Conservation (phyloP, 2,888 invertebrate genomes). For the Leptinotarsa peninsularis region DNA sequence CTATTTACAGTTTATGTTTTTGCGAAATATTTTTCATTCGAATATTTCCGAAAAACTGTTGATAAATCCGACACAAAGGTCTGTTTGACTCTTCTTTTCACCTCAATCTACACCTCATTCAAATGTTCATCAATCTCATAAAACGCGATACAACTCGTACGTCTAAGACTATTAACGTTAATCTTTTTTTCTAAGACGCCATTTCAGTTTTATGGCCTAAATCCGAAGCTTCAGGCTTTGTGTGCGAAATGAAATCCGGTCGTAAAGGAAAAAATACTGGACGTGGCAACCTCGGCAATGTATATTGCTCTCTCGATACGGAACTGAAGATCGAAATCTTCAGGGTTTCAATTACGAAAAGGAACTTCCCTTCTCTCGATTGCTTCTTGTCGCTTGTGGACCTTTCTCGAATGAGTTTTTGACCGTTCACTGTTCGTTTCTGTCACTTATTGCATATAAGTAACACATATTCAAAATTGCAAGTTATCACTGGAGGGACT, state of each 20-base stretch:
- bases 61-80: too few species aligned
- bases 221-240: slow-evolving; percentile 1
- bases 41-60: too few species aligned
- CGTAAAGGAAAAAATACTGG: slow-evolving; percentile 19
- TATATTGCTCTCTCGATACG: slow-evolving; percentile 15
- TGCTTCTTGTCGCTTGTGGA: slow-evolving; percentile 10
- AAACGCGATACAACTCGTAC: not conserved
- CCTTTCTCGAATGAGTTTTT: not conserved
- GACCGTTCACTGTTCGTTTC: not conserved
- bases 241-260: slow-evolving; percentile 12
- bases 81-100: too few species aligned
- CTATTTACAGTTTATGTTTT: too few species aligned
- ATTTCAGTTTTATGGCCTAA: not conserved
- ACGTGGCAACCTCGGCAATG: slow-evolving; percentile 4
- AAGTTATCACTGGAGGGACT: too few species aligned
- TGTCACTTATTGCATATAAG: too few species aligned
- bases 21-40: too few species aligned
- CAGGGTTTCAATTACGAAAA: slow-evolving; percentile 14
- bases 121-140: not conserved
- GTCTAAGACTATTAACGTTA: not conserved
- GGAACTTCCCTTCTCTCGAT: slow-evolving; percentile 4
- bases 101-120: not conserved
- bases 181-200: not conserved
- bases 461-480: too few species aligned
- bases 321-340: slow-evolving; percentile 1